A percentile compares a stretch with the other conserved stretches of the same genome.
phyloP scores from a whole-genome alignment of 2,888 invertebrate species.

The Eurytoma adleriae region DNA sequence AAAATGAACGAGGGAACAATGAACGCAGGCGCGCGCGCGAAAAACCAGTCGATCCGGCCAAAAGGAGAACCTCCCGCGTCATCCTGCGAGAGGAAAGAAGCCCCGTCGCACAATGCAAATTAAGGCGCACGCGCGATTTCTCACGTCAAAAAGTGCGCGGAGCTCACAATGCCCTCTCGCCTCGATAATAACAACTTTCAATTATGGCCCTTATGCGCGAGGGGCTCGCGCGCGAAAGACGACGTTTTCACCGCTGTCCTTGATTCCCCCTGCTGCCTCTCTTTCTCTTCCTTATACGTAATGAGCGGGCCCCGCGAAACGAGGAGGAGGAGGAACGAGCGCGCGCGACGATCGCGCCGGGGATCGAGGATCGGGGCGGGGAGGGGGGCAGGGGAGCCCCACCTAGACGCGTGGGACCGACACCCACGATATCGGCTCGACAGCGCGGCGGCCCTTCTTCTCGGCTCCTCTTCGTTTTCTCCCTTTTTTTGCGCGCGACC shows the following conservation, averaged over 20 bases:
- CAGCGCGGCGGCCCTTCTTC: slow-evolving; percentile 28
- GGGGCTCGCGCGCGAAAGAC: not conserved
- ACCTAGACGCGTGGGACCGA: slow-evolving; percentile 76
- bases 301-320: slow-evolving; percentile 63
- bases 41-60: slow-evolving; percentile 37
- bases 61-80: slow-evolving; percentile 29
- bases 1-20: slow-evolving; percentile 15
- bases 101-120: not conserved
- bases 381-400: slow-evolving; percentile 64
- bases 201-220: slow-evolving; percentile 32
- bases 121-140: slow-evolving; percentile 3
- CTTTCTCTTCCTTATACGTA: slow-evolving; percentile 66
- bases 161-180: slow-evolving; percentile 14
- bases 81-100: slow-evolving; percentile 1
- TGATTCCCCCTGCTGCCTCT: slow-evolving; percentile 39
- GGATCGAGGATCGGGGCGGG: slow-evolving; percentile 50
- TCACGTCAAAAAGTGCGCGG: slow-evolving; percentile 16
- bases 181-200: slow-evolving; percentile 47
- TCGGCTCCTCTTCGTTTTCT: slow-evolving; percentile 12
- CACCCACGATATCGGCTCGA: slow-evolving; percentile 70
- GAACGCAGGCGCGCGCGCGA: not conserved
- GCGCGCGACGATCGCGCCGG: slow-evolving; percentile 29
- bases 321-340: slow-evolving; percentile 34
- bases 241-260: slow-evolving; percentile 37
- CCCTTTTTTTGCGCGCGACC: not conserved